Base-by-base conservation (phyloP, 2,113 vertebrate species). In the Origma solitaria region DNA sequence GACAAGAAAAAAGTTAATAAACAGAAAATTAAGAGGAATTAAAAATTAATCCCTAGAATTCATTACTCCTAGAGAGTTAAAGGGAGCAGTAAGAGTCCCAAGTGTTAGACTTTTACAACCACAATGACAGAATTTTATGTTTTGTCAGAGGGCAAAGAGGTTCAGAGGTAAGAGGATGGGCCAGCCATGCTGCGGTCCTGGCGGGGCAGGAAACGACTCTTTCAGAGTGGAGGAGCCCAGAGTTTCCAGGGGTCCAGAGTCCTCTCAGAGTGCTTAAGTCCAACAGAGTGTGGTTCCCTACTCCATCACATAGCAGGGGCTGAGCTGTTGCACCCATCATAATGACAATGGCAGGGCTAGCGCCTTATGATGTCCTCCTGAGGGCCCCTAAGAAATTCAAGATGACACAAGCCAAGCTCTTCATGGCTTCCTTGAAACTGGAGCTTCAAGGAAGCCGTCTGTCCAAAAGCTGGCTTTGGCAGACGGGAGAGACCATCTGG, bases 41-140 rank as follows among this genome's bases (percentile, higher is more conserved):
- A 93, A 96, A 94, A 93, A 86, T 87, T 93, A 96, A 88, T 93
- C 45, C 18, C 66, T 92, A 56, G 24, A 66, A 88, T 94, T 88
- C 53, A 87, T 91, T 95, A 68, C 77, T 97, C 65, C 53, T 77
- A 68, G 76, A 90, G 61, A 91, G 35, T 82, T 87, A 40, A 76
- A 71, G 53, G 92, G n/a, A 78, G 60, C 62, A 88, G 79, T 50
- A 72, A 82, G 70, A 72, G 68, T 90, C 50, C 27, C 4, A 13
- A 89, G 19, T 64, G 54, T 80, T 90, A 88, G 77, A 69, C 42
- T 92, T 76, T n/a, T 70, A 88, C 56, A 89, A 80, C 51, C 91
- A 82, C 15, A 16, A 53, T 2, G 10, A 62, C 60, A 57, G 53
- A 45, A 82, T n/a, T 91, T 79, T 62, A 68, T 73, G 45, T 78